Evolutionary conservation across 1,140 invertebrate species (phyloP), one percentile per base, ranked within the genome.

Genomic region (Aethina tumida): DNA sequence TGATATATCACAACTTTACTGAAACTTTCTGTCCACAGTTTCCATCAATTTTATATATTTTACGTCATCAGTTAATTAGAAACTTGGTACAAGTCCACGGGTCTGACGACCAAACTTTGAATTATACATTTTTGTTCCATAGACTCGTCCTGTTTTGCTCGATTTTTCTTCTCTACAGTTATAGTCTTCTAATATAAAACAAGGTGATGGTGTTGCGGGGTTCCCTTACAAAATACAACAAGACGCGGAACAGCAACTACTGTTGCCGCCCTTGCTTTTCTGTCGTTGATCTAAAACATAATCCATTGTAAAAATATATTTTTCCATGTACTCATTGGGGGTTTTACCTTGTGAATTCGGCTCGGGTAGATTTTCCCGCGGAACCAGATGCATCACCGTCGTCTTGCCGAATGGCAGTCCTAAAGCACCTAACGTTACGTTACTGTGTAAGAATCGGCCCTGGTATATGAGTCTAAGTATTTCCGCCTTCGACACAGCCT

Each of bases 371-470:
- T 96, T 97, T 73, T 99, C 96, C 67, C 96, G 78, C 49, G 95
- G 92, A 59, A 99, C 94, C 52, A 99, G 79, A 75, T 99, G 96
- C 96, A 99, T 99, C 56, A 98, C 96, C 60, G 93, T 96, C 50
- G 94, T 97, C 69, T 93, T 94, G 50, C 92, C 93, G 52, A 88
- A 79, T 45, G 92, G 91, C 62, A 98, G 77, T 57, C 92, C 92
- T 55, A 99, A 76, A 49, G 95, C 95, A 62, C 90, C 91, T 58
- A 97, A 76, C 51, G 94, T 98, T 53, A 99, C 95, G 71, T 97
- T 98, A 67, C 94, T 96, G 74, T 98, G 95, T 56, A 99, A 74
- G 75, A 99, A 98, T 53, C 95, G 78, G 45, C 96, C 96, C 73
- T 99, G 96, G 73, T 98, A 99, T 62, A 99, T 99, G 59, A 99